Conservation (phyloP, 2,888 invertebrate genomes). For the Eurytoma californica region DNA sequence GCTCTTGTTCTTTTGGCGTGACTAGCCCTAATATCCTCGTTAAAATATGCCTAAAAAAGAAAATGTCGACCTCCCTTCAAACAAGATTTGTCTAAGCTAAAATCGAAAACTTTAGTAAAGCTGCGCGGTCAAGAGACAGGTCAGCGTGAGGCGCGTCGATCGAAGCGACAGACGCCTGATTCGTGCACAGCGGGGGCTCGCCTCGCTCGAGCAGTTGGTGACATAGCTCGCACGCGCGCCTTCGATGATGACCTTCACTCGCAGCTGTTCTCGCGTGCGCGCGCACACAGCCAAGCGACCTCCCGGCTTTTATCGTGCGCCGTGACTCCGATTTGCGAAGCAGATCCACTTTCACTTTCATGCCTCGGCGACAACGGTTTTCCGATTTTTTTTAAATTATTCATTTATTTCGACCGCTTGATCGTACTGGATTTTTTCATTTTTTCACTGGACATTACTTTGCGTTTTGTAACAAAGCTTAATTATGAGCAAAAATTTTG, state of each 20-base stretch:
- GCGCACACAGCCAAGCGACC: constrained; percentile 40
- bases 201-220: constrained; percentile 60
- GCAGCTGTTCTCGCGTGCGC: constrained; percentile 65
- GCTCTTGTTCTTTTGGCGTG: too few species aligned
- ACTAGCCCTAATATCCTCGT: too few species aligned
- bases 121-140: too few species aligned
- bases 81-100: too few species aligned
- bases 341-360: background rate
- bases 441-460: background rate
- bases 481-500: too few species aligned
- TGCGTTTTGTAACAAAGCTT: background rate
- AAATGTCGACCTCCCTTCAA: too few species aligned
- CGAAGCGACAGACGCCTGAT: constrained; percentile 57
- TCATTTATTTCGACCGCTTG: too few species aligned
- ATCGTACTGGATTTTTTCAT: background rate
- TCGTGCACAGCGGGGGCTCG: constrained; percentile 66
- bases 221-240: constrained; percentile 60
- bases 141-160: constrained; percentile 10
- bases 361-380: too few species aligned
- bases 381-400: too few species aligned
- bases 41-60: too few species aligned
- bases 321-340: constrained; percentile 9
- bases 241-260: constrained; percentile 66
- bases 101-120: too few species aligned
- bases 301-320: constrained; percentile 25